These are phyloP conservation scores for Vimba vimba DNA, from an alignment of 2,113 vertebrate genomes.

Conservation along the genomic window DNA sequence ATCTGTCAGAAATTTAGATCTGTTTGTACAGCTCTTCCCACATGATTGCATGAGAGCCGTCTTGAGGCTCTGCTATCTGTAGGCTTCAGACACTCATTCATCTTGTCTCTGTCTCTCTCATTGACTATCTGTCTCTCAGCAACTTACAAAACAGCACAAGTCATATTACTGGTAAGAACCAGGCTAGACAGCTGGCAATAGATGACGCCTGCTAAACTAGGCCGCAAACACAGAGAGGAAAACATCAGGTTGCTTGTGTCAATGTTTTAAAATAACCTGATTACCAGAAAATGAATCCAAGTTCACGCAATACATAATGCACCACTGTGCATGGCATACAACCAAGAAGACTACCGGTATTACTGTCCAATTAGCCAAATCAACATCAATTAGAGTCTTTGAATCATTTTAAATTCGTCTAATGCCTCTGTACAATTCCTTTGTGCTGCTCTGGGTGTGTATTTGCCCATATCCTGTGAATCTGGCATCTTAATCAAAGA, in stretches of 20 bases:
- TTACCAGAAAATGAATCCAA: background rate
- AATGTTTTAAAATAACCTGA: background rate
- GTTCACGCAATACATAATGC: background rate
- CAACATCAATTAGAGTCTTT: slow-evolving; percentile 34
- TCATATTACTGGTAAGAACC: slow-evolving; percentile 14
- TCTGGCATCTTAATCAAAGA: slow-evolving; percentile 27
- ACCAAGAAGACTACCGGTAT: slow-evolving; percentile 44
- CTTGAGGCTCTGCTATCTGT: slow-evolving; percentile 14
- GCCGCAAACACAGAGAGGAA: background rate
- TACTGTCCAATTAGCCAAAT: slow-evolving; percentile 41
- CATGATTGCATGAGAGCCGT: slow-evolving; percentile 20
- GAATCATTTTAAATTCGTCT: slow-evolving; percentile 28
- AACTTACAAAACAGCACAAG: background rate
- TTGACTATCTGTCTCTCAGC: background rate
- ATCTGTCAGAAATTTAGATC: slow-evolving; percentile 38
- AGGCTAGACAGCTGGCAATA: slow-evolving; percentile 2
- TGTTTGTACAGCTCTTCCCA: slow-evolving; percentile 34
- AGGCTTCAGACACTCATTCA: slow-evolving; percentile 26
- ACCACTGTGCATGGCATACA: slow-evolving; percentile 16
- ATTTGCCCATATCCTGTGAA: background rate
- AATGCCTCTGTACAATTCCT: slow-evolving; percentile 4
- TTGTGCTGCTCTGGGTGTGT: slow-evolving; percentile 15
- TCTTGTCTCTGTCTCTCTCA: slow-evolving; percentile 7
- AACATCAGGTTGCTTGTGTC: background rate
- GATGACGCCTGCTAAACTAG: background rate